phyloP scores from a whole-genome alignment of 2,797 vertebrate genomes.

The Clarias laeviceps region DNA sequence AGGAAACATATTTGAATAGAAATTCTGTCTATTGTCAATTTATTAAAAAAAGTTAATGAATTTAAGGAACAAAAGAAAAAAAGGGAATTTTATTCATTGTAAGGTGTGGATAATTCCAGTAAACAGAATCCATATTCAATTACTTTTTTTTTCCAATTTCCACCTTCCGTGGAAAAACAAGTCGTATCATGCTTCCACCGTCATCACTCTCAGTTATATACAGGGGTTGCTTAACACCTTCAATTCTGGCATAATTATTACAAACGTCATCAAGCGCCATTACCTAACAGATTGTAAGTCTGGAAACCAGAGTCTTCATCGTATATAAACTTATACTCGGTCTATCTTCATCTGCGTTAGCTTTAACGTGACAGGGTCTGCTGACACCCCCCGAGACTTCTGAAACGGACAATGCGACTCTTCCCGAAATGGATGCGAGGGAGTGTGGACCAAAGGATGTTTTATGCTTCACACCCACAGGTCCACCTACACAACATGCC shows the following conservation, averaged over 20 bases:
- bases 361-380: background rate
- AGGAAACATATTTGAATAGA: background rate
- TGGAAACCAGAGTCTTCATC: background rate
- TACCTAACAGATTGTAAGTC: background rate
- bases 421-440: too few species aligned
- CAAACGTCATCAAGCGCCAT: background rate
- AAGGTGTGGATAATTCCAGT: background rate
- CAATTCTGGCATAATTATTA: background rate
- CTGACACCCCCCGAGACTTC: background rate
- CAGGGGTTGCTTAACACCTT: background rate
- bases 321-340: background rate
- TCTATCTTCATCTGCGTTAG: background rate
- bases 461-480: background rate
- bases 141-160: too few species aligned
- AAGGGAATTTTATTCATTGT: background rate
- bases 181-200: background rate
- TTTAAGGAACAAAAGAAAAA: background rate
- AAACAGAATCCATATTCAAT: background rate
- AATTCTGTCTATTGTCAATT: background rate
- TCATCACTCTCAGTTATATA: background rate
- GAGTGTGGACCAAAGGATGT: too few species aligned
- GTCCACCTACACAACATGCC: background rate
- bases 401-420: background rate
- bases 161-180: background rate
- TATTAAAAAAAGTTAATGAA: background rate